Evolutionary conservation across 2,888 invertebrate species (phyloP).

Genomic region (Conomelus anceps): DNA sequence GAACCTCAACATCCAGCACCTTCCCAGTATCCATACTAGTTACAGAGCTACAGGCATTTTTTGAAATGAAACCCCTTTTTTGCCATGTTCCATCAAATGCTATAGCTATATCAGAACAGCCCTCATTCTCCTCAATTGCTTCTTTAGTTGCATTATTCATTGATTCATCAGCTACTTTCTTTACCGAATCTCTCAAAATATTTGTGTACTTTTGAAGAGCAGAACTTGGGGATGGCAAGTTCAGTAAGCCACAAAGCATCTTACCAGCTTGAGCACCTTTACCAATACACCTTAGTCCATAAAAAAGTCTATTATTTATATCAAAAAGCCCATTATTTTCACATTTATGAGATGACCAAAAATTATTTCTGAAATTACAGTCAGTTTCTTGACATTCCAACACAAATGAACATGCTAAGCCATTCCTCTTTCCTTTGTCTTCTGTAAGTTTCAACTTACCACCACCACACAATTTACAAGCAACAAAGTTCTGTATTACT

Average conservation of each 20-base stretch:
- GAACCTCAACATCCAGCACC: constrained; percentile 14
- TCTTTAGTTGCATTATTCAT: constrained; percentile 14
- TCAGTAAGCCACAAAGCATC: constrained; percentile 12
- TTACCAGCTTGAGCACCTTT: constrained; percentile 5
- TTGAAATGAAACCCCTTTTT: constrained; percentile 15
- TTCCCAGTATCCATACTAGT: constrained; percentile 17
- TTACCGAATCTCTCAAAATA: background rate
- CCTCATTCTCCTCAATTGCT: constrained; percentile 11
- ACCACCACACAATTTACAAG: constrained; percentile 14
- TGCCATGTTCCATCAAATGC: constrained; percentile 22
- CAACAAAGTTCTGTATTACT: too few species aligned
- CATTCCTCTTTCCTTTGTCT: constrained; percentile 1
- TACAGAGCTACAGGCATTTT: background rate
- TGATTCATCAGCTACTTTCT: constrained; percentile 14
- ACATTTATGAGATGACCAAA: constrained; percentile 3
- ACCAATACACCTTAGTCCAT: constrained; percentile 11
- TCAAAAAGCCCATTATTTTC: constrained; percentile 15
- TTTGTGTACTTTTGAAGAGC: too few species aligned
- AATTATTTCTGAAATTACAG: background rate
- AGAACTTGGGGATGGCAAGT: constrained; percentile 13
- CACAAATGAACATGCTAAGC: background rate
- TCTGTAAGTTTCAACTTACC: background rate
- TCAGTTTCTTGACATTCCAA: constrained; percentile 1
- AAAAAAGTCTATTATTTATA: constrained; percentile 13
- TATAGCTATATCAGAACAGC: constrained; percentile 1